Evolutionary conservation across 35 echinoderm and acorn worm species (phyloP), one percentile per base, ranked within the genome.

Genomic region (Amphiura filiformis): DNA sequence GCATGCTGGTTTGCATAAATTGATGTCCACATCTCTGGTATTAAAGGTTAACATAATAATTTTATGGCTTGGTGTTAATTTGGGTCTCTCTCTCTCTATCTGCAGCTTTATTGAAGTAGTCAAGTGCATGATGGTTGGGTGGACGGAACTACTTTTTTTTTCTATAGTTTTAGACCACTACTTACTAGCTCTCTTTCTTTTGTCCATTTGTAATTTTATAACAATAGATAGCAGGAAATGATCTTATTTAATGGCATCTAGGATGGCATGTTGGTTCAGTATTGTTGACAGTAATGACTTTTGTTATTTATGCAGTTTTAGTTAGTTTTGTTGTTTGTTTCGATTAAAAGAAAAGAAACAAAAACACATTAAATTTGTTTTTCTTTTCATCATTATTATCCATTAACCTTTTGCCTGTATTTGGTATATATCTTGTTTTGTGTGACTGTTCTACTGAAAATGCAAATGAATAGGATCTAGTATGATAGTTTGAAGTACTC

Each of bases 31-130:
- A 30, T 70, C 61, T n/a, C 28, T 70, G 61, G 61, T 70, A 70
- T 70, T 70, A 70, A 70, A 70, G 61, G 61, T 70, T 70, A 70
- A 70, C 28, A 23, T 70, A 70, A 70, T 70, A 70, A 70, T 70
- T 70, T 70, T n/a, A 70, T 70, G 2, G 61, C 61, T 15, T 70
- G 61, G 61, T 70, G 61, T 70, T 70, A 70, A 70, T 70, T 70
- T 11, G 61, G 44, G 20, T 52, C 44, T 52, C 20, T 7, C n/a
- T n/a, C n/a, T n/a, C n/a, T n/a, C n/a, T n/a, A n/a, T n/a, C n/a
- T n/a, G n/a, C n/a, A n/a, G n/a, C n/a, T 47, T 47, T 47, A 17
- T 47, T 47, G 41, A 9, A 47, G 41, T 47, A 4, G 17, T 47
- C 5, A 47, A 47, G 41, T 47, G 41, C 41, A 47, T 47, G 61